Percentiles rank a stretch among this genome's conserved stretches.
Conservation (phyloP, 1,140 invertebrate genomes). For the Procambarus clarkii region DNA sequence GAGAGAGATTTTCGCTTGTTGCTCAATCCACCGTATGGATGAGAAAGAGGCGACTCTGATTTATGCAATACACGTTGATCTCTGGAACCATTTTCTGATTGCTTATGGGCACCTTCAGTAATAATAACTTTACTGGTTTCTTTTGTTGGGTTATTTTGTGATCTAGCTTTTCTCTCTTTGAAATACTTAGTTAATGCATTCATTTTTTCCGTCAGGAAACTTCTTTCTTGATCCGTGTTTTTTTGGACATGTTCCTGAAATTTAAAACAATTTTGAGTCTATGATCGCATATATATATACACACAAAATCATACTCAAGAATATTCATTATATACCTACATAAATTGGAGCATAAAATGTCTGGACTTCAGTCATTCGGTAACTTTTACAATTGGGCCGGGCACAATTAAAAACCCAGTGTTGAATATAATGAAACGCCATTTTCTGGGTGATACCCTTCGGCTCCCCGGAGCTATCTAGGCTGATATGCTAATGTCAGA, state of each 20-base stretch:
- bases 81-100: neutral
- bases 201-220: constrained; percentile 4
- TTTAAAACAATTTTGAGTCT: neutral
- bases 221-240: constrained; percentile 16
- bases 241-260: constrained; percentile 19
- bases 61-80: neutral
- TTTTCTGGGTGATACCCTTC: no score
- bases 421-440: no score
- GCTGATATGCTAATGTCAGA: no score
- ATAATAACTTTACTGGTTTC: neutral
- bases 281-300: neutral
- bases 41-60: neutral
- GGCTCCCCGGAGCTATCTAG: no score
- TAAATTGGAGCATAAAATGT: no score
- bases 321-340: no score
- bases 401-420: no score
- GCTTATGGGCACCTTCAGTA: neutral
- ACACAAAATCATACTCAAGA: no score
- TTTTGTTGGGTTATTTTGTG: neutral
- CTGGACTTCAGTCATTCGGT: no score
- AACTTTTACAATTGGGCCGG: no score
- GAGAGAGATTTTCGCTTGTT: neutral
- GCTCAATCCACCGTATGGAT: no score
- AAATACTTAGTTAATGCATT: constrained; percentile 17
- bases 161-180: constrained; percentile 1